These are phyloP conservation scores for Epirrita christyi DNA, from an alignment of 2,888 invertebrate species.

Conservation along the genomic window DNA sequence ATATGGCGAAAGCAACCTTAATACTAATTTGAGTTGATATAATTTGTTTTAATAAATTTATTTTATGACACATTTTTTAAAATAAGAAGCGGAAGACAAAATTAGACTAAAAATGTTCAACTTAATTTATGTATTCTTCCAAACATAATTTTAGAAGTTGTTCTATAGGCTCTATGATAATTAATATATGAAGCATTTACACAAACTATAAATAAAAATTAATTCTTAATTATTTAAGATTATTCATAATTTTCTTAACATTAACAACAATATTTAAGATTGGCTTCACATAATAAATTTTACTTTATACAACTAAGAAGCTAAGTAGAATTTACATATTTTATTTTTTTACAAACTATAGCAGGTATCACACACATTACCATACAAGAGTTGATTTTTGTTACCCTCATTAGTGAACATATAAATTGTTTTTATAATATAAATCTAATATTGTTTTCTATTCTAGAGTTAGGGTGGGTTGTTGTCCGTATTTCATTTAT, in stretches of 20 bases:
- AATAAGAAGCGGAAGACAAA: constrained; percentile 33
- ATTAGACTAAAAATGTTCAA: constrained; percentile 31
- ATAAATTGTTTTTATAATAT: constrained; percentile 28
- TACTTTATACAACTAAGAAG: too few relatives aligned
- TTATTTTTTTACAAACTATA: too few relatives aligned
- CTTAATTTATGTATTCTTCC: not conserved
- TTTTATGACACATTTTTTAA: constrained; percentile 17
- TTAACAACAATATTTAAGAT: too few relatives aligned
- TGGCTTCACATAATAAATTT: too few relatives aligned
- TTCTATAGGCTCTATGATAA: not conserved
- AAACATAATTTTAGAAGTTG: not conserved
- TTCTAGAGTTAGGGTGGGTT: constrained; percentile 77
- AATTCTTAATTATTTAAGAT: too few relatives aligned
- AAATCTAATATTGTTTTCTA: constrained; percentile 47
- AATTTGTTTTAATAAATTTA: constrained; percentile 1
- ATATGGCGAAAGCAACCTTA: constrained; percentile 28
- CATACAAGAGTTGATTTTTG: not conserved
- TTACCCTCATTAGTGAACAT: not conserved
- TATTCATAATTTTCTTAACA: too few relatives aligned
- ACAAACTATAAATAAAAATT: not conserved
- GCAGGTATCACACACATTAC: too few relatives aligned
- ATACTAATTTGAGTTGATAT: not conserved
- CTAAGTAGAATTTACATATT: too few relatives aligned
- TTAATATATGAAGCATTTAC: not conserved
- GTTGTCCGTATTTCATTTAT: constrained; percentile 74